Evolutionary conservation across 2,888 invertebrate species (phyloP).

Genomic region (Branchellion lobata): DNA sequence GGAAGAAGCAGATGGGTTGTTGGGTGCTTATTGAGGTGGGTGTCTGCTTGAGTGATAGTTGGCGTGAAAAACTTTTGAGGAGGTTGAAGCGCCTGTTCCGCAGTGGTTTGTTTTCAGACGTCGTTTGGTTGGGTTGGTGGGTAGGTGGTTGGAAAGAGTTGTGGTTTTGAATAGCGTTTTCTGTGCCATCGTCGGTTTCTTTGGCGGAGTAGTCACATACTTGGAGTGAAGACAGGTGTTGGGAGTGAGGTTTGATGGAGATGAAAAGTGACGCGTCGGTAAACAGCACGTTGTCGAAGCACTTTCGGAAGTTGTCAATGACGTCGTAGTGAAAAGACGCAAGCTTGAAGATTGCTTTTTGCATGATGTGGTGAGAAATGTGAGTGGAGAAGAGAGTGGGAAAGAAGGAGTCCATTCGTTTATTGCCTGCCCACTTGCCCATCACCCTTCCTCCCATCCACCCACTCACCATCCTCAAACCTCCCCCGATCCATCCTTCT

Average conservation of each 20-base stretch:
- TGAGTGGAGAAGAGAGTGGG: not conserved
- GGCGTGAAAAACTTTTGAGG: not conserved
- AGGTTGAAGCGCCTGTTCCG: not conserved
- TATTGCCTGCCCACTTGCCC: not conserved
- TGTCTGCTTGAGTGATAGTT: not conserved
- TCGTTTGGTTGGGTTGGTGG: not conserved
- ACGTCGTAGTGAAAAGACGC: not conserved
- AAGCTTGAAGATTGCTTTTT: not conserved
- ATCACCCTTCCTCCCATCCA: conserved; percentile 5
- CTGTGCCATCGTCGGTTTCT: not conserved
- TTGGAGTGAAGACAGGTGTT: not conserved
- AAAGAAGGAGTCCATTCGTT: not conserved
- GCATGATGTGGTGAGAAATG: not conserved
- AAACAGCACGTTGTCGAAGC: not conserved
- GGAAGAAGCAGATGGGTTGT: no score
- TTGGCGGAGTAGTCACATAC: not conserved
- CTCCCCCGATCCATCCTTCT: not conserved
- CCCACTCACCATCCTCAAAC: not conserved
- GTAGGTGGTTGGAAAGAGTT: not conserved
- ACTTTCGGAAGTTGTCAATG: not conserved
- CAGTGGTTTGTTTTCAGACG: not conserved
- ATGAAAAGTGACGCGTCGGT: not conserved
- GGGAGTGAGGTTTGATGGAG: not conserved
- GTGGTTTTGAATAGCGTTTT: not conserved
- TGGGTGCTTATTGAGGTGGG: not conserved